Conservation (phyloP, 2,797 vertebrate genomes). For the Borostomias antarcticus region DNA sequence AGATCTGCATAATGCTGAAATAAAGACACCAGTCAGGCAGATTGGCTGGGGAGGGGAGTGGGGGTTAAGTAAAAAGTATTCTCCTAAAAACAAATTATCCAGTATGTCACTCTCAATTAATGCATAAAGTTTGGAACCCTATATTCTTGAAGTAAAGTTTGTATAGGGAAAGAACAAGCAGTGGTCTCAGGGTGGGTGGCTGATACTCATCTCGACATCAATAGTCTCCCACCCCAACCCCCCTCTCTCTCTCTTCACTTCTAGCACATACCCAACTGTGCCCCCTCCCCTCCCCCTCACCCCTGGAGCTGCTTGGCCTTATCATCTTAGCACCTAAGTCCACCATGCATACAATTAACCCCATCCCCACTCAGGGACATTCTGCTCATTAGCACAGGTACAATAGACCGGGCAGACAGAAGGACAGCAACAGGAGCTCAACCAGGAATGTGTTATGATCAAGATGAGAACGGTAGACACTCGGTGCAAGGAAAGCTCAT, state of each 20-base stretch:
- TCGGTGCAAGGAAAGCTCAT: not conserved
- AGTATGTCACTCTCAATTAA: too few species aligned
- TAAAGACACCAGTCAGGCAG: not conserved
- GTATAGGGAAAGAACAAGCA: not conserved
- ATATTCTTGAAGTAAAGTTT: too few species aligned
- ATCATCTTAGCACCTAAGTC: conserved; percentile 65
- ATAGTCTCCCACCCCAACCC: not conserved
- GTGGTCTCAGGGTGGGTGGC: conserved; percentile 16
- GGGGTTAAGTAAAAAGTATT: too few species aligned
- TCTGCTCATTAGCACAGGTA: conserved; percentile 64
- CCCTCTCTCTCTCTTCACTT: not conserved
- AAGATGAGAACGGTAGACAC: not conserved
- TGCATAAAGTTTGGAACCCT: too few species aligned
- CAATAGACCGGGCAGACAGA: conserved; percentile 54
- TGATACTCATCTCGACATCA: conserved; percentile 15
- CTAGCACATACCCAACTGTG: not conserved
- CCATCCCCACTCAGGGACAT: conserved; percentile 51
- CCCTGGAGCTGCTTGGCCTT: conserved; percentile 57
- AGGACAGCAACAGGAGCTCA: conserved; percentile 27
- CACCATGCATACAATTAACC: conserved; percentile 68
- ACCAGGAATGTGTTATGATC: conserved; percentile 28
- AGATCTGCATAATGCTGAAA: not conserved
- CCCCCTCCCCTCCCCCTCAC: not conserved
- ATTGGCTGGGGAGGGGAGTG: not conserved
- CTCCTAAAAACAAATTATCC: too few species aligned